Evolutionary conservation across 2,113 vertebrate species (phyloP).

Genomic region (Hydrolagus affinis): DNA sequence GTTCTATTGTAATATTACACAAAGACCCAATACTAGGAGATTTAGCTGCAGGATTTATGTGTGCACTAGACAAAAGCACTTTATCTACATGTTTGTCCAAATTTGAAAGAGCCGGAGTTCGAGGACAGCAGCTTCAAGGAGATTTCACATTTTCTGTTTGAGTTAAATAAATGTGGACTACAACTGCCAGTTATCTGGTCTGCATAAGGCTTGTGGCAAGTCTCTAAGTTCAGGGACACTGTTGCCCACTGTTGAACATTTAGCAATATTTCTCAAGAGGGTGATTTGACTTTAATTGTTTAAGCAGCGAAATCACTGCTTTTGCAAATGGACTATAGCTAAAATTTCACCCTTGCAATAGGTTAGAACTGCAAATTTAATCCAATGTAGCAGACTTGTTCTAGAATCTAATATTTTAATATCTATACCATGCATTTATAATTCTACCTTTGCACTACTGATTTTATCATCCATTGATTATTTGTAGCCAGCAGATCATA

Average conservation of each 20-base stretch:
- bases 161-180: not conserved
- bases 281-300: not conserved
- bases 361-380: not conserved
- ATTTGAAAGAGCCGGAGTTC: not conserved
- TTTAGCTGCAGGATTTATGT: not conserved
- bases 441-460: not conserved
- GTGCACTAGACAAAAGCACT: not conserved
- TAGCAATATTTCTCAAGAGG: not conserved
- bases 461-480: not conserved
- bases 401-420: too few species aligned
- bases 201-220: not conserved
- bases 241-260: not conserved
- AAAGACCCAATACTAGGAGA: not conserved
- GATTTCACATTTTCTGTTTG: not conserved
- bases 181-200: not conserved
- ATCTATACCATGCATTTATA: not conserved
- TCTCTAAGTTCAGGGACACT: not conserved
- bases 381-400: not conserved
- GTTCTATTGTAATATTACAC: not conserved
- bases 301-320: not conserved
- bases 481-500: not conserved
- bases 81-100: not conserved
- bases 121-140: not conserved
- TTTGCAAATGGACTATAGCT: not conserved
- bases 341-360: not conserved